Base-by-base conservation (phyloP, 2,113 vertebrate species). In the Beaufortia kweichowensis region DNA sequence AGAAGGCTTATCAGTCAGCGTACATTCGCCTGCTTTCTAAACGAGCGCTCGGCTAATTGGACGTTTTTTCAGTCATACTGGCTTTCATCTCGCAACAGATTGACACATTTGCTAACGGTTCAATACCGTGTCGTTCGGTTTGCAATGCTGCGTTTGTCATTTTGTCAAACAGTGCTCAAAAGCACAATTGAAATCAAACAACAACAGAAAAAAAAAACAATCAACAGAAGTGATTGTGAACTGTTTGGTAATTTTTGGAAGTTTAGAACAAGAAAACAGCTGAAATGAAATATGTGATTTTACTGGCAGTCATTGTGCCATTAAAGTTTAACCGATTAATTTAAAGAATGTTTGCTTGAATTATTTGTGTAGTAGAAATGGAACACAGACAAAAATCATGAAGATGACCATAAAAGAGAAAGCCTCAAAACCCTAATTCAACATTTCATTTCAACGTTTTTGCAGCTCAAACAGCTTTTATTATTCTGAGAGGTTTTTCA, bases 71-170 rank as follows among this genome's bases (percentile, higher is more conserved):
- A 31, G 71, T 46, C 28, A 1, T 46, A 31, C 11, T 21, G 24
- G 56, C 24, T 73, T 61, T 61, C 56, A 15, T 73, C 23, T 61
- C 35, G 19, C 19, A 43, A 11, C 29, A 59, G 33, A 72, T 29
- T 43, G 26, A 61, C 11, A 10, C n/a, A 21, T 53, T 53, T 53
- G 31, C 68, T 56, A 71, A 57, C 68, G 24, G 50, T n/a, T 39
- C 53, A 41, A 35, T 71, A 57, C 7, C 4, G 6, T 24, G 3
- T 3, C 1, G 8, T n/a, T 48, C 39, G 21, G 41, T 28, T 26
- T 48, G 23, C 62, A 64, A 41, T 21, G 6, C 43, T 26, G 28
- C 23, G 39, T 74, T 61, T 74, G 71, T 73, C 26, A 73, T 73
- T 69, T 69, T 71, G 68, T 70, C 29, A 59, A 71, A 28, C 23